Conservation (phyloP, 1,140 invertebrate species). For the Yoshiicerus persimilis region DNA sequence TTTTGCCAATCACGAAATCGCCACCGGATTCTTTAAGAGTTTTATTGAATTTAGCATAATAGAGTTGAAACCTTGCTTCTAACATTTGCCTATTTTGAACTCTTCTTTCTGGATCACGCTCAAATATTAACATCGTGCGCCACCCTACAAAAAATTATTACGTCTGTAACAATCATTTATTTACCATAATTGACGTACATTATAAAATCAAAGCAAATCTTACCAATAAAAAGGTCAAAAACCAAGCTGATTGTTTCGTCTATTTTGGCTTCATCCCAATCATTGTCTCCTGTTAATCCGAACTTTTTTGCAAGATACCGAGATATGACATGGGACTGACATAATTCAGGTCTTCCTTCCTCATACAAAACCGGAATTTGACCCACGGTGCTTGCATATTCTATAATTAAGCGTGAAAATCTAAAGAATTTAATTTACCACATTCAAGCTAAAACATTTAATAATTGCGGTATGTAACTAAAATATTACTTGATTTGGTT, state of each 20-base stretch:
- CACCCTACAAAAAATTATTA: not conserved
- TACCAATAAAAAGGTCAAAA: slow-evolving; percentile 34
- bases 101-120: not conserved
- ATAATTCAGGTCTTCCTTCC: slow-evolving; percentile 22
- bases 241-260: slow-evolving; percentile 35
- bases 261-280: slow-evolving; percentile 60
- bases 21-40: not conserved
- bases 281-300: slow-evolving; percentile 64
- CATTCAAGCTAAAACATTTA: no score
- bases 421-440: no score
- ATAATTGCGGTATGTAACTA: no score
- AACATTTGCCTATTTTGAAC: not conserved
- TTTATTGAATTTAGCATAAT: not conserved
- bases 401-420: no score
- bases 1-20: not conserved
- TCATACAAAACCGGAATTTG: slow-evolving; percentile 29
- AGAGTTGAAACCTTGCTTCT: not conserved
- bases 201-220: not conserved
- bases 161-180: no score
- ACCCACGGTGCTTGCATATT: slow-evolving; percentile 30
- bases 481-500: not conserved
- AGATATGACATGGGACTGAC: slow-evolving; percentile 33
- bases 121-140: not conserved
- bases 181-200: no score
- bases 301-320: slow-evolving; percentile 67